These are phyloP conservation scores for Cnemophilus loriae DNA, from an alignment of 2,113 vertebrate genomes.

Conservation along the genomic window DNA sequence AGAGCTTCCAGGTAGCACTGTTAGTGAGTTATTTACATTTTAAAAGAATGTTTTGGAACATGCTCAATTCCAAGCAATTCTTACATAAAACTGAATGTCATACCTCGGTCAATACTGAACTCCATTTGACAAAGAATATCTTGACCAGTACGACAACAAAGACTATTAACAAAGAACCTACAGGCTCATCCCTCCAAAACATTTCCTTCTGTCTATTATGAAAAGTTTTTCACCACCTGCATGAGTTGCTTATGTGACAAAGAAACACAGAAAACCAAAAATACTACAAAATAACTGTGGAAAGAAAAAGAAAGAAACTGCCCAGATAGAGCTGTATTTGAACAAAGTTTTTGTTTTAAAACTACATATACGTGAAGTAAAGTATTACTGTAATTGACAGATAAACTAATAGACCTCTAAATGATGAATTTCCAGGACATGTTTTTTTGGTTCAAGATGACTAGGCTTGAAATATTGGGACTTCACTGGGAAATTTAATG, in stretches of 20 bases:
- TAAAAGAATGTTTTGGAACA: neutral
- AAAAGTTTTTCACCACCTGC: neutral
- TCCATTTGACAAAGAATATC: neutral
- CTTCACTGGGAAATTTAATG: neutral
- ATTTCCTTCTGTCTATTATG: neutral
- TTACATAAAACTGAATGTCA: conserved; percentile 19
- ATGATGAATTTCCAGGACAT: neutral
- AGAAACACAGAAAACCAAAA: neutral
- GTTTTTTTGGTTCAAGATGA: neutral
- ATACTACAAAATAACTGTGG: neutral
- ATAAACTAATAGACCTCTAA: neutral
- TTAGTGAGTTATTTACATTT: neutral
- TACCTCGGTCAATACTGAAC: neutral
- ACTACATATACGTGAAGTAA: neutral
- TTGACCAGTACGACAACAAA: neutral
- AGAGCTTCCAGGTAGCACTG: neutral
- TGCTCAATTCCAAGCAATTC: neutral
- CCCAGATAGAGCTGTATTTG: neutral
- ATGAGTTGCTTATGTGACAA: neutral
- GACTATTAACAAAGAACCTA: neutral
- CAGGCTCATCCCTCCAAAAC: neutral
- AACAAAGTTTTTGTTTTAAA: neutral
- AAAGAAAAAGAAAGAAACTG: too few species aligned
- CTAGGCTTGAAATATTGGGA: neutral
- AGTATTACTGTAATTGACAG: neutral